Evolutionary conservation across 2,797 vertebrate genomes (phyloP).

Genomic region (Cyclura pinguis): DNA sequence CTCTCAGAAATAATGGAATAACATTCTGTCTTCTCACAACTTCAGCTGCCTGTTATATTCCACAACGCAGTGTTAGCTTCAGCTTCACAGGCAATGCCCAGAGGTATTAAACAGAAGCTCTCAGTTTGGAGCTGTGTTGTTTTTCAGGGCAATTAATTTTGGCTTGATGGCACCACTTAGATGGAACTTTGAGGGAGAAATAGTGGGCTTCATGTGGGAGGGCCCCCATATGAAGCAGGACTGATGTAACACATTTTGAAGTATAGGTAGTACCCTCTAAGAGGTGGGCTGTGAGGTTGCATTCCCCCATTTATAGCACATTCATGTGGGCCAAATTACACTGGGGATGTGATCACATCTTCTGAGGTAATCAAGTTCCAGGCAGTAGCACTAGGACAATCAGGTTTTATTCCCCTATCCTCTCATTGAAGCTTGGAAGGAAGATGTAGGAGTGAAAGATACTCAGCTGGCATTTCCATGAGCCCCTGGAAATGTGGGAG

Average conservation of each 20-base stretch:
- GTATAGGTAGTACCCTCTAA: background rate
- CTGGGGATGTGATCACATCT: background rate
- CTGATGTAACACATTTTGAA: background rate
- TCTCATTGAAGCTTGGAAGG: background rate
- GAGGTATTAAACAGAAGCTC: background rate
- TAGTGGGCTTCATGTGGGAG: background rate
- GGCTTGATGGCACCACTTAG: background rate
- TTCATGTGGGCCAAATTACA: background rate
- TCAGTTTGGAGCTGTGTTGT: background rate
- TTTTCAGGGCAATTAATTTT: background rate
- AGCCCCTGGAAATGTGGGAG: background rate
- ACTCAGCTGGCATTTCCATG: background rate
- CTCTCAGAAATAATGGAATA: constrained; percentile 22
- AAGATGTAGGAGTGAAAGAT: background rate
- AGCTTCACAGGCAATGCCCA: background rate
- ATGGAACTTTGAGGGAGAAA: background rate
- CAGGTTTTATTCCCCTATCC: background rate
- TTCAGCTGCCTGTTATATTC: constrained; percentile 17
- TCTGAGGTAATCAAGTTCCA: background rate
- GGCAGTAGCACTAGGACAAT: background rate
- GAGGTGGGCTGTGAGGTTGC: background rate
- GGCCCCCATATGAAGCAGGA: background rate
- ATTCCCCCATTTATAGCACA: background rate
- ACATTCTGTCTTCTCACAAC: background rate
- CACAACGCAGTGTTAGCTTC: constrained; percentile 8